Percentiles rank a stretch among this genome's conserved stretches.
These are phyloP conservation scores for Drosophila mercatorum DNA, from an alignment of 2,888 invertebrate genomes.

Conservation along the genomic window DNA sequence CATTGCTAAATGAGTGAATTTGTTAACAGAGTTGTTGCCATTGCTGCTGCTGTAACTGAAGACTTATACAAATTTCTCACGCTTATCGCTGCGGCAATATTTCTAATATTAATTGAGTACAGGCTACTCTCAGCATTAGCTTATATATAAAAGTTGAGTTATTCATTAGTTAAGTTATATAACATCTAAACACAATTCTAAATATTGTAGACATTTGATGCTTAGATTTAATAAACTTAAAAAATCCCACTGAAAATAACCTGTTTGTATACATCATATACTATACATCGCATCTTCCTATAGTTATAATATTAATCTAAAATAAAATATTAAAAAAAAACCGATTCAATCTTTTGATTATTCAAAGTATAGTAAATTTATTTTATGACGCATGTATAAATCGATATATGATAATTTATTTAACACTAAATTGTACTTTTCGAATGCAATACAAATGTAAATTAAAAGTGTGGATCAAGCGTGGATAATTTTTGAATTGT, in stretches of 20 bases:
- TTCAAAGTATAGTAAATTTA: neutral
- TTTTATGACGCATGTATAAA: neutral
- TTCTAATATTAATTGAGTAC: slow-evolving; percentile 25
- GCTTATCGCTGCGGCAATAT: slow-evolving; percentile 61
- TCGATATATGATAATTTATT: neutral
- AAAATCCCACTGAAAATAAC: neutral
- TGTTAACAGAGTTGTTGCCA: slow-evolving; percentile 61
- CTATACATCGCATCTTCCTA: too few relatives aligned
- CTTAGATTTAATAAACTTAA: neutral
- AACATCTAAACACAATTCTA: slow-evolving; percentile 5
- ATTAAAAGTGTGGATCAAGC: neutral
- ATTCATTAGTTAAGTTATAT: slow-evolving; percentile 4
- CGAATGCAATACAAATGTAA: neutral
- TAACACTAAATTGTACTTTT: neutral
- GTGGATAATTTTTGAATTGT: neutral
- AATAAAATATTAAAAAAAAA: neutral
- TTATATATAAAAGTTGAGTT: neutral
- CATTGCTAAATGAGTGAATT: slow-evolving; percentile 76
- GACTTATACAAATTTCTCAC: slow-evolving; percentile 63
- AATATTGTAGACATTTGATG: neutral
- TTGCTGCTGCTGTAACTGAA: slow-evolving; percentile 55
- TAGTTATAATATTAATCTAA: neutral
- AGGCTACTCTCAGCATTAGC: slow-evolving; percentile 4
- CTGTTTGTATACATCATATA: neutral
- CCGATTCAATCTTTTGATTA: neutral